Evolutionary conservation across 1,140 invertebrate species (phyloP).

Genomic region (Drosophila orosa): DNA sequence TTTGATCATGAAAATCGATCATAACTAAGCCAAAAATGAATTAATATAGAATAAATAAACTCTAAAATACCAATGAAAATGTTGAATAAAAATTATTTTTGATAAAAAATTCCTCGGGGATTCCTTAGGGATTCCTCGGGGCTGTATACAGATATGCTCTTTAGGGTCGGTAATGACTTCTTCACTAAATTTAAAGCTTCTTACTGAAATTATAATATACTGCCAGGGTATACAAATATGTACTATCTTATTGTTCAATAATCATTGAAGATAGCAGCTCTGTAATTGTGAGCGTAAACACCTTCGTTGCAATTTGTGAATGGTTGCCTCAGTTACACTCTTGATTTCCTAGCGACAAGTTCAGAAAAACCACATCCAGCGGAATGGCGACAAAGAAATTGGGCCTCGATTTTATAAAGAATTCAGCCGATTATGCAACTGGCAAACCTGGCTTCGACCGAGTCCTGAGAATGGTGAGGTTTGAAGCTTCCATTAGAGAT

Average conservation of each 20-base stretch:
- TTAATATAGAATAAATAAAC: no score
- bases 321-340: slow-evolving; percentile 4
- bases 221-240: neutral
- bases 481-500: neutral
- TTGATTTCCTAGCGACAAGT: slow-evolving; percentile 33
- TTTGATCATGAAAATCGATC: no score
- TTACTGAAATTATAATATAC: no score
- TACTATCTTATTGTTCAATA: neutral
- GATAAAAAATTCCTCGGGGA: no score
- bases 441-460: slow-evolving; percentile 84
- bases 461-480: slow-evolving; percentile 85
- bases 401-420: slow-evolving; percentile 79
- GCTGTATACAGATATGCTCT: no score
- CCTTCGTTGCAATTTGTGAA: slow-evolving; percentile 6
- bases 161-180: no score
- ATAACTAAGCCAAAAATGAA: no score
- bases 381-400: slow-evolving; percentile 79
- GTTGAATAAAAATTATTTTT: no score
- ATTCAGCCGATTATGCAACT: slow-evolving; percentile 62
- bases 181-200: no score
- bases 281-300: slow-evolving; percentile 1
- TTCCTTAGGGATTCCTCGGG: no score
- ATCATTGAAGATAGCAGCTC: neutral
- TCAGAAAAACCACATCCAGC: neutral
- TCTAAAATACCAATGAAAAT: no score